Evolutionary conservation across 2,797 vertebrate genomes (phyloP).

Genomic region (Diplodus puntazzo): DNA sequence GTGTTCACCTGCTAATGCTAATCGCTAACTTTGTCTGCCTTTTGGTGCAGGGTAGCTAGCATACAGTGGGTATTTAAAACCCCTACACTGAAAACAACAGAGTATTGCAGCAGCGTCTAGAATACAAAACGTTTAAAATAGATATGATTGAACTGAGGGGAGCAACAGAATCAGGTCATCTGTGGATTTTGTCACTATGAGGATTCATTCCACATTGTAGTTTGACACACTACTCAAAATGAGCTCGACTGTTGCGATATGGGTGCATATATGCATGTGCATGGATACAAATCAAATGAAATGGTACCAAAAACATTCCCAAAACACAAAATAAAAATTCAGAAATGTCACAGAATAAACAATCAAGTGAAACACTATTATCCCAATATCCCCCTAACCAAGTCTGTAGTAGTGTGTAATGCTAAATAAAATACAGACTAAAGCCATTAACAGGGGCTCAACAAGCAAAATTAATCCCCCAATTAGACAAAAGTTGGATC

Average conservation of each 20-base stretch:
- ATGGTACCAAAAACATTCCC: no score
- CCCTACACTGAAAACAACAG: neutral
- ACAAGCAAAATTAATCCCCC: neutral
- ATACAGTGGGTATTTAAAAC: neutral
- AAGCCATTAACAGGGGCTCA: no score
- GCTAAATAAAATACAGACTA: no score
- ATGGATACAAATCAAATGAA: no score
- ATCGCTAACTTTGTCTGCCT: neutral
- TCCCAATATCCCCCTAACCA: no score
- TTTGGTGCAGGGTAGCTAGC: neutral
- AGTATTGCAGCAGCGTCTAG: neutral
- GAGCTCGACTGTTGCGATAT: no score
- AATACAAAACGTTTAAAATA: neutral
- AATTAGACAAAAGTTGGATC: neutral
- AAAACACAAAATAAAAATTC: no score
- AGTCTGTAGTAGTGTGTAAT: no score
- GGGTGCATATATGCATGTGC: no score
- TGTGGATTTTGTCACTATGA: neutral
- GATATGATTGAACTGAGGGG: neutral
- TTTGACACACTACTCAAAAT: no score
- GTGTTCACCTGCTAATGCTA: neutral
- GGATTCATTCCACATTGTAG: neutral
- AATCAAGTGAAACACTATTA: no score
- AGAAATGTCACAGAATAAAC: no score
- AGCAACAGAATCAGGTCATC: neutral